phyloP scores from a whole-genome alignment of 2,113 vertebrate genomes.

The Panthera tigris region DNA sequence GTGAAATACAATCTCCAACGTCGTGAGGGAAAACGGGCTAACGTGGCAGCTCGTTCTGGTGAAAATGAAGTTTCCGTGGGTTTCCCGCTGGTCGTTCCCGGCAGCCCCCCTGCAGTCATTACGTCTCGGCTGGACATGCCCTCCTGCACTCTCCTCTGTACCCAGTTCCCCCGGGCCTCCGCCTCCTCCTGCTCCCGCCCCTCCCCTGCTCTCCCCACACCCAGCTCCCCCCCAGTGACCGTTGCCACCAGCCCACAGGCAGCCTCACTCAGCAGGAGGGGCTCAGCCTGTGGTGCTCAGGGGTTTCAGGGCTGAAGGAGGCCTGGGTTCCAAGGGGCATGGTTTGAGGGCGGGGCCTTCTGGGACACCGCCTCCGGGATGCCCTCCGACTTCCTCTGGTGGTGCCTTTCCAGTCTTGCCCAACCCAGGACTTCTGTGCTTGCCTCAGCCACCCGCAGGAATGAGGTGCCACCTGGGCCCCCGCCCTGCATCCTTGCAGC shows the following conservation, averaged over 20 bases:
- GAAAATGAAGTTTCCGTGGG: neutral
- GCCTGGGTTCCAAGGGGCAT: neutral
- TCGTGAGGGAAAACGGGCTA: neutral
- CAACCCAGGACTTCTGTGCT: constrained; percentile 66
- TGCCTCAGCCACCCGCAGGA: constrained; percentile 13
- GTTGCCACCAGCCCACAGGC: neutral
- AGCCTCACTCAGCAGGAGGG: neutral
- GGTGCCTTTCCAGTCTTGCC: constrained; percentile 78
- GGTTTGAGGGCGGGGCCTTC: neutral
- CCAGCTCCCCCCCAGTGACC: neutral
- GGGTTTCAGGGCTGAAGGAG: neutral
- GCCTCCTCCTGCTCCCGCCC: neutral
- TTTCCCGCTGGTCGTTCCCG: neutral
- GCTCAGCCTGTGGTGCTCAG: neutral
- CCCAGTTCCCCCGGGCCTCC: neutral
- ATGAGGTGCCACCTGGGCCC: neutral
- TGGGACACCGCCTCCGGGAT: neutral
- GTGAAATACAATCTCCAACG: neutral
- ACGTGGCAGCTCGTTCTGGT: neutral
- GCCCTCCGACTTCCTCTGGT: neutral
- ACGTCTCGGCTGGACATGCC: too few species aligned
- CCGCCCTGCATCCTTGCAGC: neutral
- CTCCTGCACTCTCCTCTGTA: too few species aligned
- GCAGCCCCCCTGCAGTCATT: fast-evolving
- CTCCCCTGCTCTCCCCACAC: neutral